A percentile compares a stretch with the other conserved stretches of the same genome.
Conservation (phyloP, 2,113 vertebrate genomes). For the Esox niger region DNA sequence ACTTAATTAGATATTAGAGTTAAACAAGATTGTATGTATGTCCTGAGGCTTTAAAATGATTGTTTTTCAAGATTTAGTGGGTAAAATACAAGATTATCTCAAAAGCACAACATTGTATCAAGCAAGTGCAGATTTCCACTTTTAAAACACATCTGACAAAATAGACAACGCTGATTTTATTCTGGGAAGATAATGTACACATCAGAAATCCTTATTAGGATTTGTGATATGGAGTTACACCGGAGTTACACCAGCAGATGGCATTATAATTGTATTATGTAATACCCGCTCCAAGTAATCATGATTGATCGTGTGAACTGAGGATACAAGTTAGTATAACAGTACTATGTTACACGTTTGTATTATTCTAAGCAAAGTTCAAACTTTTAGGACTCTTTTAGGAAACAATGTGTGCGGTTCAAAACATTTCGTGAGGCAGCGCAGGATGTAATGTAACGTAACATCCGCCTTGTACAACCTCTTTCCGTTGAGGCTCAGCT, state of each 20-base stretch:
- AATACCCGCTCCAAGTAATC: background rate
- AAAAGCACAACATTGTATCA: too few species aligned
- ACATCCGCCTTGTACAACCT: constrained; percentile 34
- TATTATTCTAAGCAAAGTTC: background rate
- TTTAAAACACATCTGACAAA: too few species aligned
- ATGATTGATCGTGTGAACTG: background rate
- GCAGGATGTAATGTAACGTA: constrained; percentile 47
- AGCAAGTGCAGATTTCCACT: too few species aligned
- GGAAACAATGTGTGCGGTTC: background rate
- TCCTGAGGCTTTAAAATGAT: too few species aligned
- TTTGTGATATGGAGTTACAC: constrained; percentile 12
- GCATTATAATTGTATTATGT: constrained; percentile 19
- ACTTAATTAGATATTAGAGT: too few species aligned
- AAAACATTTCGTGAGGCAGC: background rate
- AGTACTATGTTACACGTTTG: background rate
- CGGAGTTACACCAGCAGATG: constrained; percentile 38
- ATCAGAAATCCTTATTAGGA: background rate
- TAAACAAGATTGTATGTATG: too few species aligned
- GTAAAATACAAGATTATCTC: too few species aligned
- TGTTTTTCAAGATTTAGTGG: too few species aligned
- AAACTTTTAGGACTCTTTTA: background rate
- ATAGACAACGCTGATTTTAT: background rate
- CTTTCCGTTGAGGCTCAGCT: constrained; percentile 67
- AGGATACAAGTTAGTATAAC: background rate
- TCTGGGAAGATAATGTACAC: background rate